A percentile compares a stretch with the other conserved stretches of the same genome.
Conservation (phyloP, 2,888 invertebrate genomes). For the Bugula neritina region DNA sequence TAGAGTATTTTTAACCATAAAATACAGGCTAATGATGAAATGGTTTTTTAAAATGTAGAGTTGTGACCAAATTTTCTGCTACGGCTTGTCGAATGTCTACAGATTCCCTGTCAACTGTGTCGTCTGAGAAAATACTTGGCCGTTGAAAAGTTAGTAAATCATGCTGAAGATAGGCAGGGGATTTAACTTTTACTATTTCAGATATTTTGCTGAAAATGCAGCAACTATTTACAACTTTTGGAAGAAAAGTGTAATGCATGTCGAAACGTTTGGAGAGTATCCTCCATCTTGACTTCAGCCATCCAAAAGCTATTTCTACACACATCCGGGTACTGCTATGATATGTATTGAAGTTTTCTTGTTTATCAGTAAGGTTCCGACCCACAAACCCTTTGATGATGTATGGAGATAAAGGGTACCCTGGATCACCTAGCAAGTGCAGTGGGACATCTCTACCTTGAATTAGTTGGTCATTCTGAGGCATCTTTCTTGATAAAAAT, state of each 20-base stretch:
- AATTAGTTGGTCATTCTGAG: neutral
- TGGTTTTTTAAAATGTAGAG: no score
- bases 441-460: neutral
- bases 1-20: no score
- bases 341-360: neutral
- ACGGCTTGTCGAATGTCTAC: no score
- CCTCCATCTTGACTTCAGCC: neutral
- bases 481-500: neutral
- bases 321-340: neutral
- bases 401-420: neutral
- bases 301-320: neutral
- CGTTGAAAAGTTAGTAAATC: no score
- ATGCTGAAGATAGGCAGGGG: neutral
- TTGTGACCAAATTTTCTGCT: no score
- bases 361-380: neutral
- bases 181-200: neutral
- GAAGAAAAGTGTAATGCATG: neutral
- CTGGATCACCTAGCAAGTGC: neutral
- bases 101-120: no score
- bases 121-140: no score
- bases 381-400: neutral
- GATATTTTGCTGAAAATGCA: neutral
- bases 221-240: neutral
- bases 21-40: no score
- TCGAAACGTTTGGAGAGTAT: neutral